Evolutionary conservation across 2,888 invertebrate genomes (phyloP), one percentile per base, ranked within the genome.

Genomic region (Pardosa pseudoannulata): DNA sequence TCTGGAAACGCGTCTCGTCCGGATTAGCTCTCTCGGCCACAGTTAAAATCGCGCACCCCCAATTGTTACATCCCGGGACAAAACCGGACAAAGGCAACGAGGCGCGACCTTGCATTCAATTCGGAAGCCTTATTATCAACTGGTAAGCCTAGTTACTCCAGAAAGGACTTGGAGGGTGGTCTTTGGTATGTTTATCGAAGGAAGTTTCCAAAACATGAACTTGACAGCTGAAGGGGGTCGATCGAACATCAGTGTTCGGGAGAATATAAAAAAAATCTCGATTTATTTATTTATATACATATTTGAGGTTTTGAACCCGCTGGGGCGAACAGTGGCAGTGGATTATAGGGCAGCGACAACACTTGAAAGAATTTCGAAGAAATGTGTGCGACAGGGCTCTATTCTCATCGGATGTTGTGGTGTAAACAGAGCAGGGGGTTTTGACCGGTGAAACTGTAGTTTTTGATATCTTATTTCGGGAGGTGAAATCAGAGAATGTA

Each of bases 231-330:
- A 39, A 27, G 68, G 36, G 32, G 50, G 46, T 1, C 19, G 31
- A 32, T 5, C 27, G 6, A 32, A 56, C 2, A 1, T 5, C 3
- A 46, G 13, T 9, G 2, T 16, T 7, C 46, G 46, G 2, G 2
- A 16, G 2, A 16, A 16, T 13, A 23, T 56, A 28, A 16, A 41
- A 67, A 56, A 73, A 65, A n/a, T 16, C 32, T 50, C 28, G 71
- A 82, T 71, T 82, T 82, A 83, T 83, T 83, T 78, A 83, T 83
- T 65, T 76, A 71, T 76, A n/a, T n/a, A n/a, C n/a, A n/a, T n/a
- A 50, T 82, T 75, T 81, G 28, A 2, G 41, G 50, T 7, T 65
- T 65, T 65, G 28, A 29, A 16, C 7, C 13, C 5, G 65, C 23
- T 2, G 29, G 7, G 31, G 6, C 1, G 29, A 7, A 56, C 23